A percentile compares a stretch with the other conserved stretches of the same genome.
phyloP scores from a whole-genome alignment of 2,888 invertebrate genomes.

The Bellardia bayeri region DNA sequence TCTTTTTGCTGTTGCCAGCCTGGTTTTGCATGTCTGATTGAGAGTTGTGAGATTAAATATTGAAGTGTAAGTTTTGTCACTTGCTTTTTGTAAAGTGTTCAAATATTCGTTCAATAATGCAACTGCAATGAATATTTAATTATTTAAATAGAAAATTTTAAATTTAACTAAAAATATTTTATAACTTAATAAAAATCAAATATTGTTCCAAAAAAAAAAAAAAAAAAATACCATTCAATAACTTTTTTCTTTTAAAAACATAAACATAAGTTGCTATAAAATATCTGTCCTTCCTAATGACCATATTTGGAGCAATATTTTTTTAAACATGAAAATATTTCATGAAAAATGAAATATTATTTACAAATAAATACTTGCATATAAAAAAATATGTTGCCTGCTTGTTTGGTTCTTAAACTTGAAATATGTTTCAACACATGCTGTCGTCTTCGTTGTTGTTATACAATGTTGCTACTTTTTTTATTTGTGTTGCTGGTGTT shows the following conservation, averaged over 20 bases:
- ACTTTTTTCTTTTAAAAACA: too few species aligned
- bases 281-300: too few species aligned
- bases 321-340: too few species aligned
- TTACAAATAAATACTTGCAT: background rate
- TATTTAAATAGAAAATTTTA: background rate
- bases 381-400: conserved; percentile 17
- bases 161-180: background rate
- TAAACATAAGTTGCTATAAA: too few species aligned
- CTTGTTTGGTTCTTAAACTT: conserved; percentile 39
- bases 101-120: conserved; percentile 9
- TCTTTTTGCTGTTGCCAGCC: conserved; percentile 11
- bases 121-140: conserved; percentile 31
- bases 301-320: too few species aligned
- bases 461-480: conserved; percentile 7
- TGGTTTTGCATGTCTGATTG: conserved; percentile 64
- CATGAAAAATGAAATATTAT: background rate
- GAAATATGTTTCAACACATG: conserved; percentile 73
- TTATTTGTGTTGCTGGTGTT: conserved; percentile 6
- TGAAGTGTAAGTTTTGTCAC: conserved; percentile 43
- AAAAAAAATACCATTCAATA: too few species aligned
- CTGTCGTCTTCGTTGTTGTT: conserved; percentile 27
- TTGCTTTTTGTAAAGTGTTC: conserved; percentile 32
- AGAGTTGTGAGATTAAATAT: conserved; percentile 28
- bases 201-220: too few species aligned
- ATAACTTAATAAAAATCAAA: too few species aligned